phyloP scores from a whole-genome alignment of 1,140 invertebrate species.

The Plutomurus gul region DNA sequence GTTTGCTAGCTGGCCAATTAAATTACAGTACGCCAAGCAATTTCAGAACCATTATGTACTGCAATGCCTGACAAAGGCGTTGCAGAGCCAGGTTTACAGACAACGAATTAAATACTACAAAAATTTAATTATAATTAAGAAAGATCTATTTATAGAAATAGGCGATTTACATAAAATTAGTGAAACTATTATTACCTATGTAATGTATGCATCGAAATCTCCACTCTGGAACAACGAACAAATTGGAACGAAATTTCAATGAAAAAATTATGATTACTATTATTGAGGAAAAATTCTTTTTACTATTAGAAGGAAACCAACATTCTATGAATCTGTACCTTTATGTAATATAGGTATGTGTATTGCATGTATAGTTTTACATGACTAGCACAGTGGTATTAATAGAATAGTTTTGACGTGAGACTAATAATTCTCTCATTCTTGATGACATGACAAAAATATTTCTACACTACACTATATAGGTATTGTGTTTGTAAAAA shows the following conservation, averaged over 20 bases:
- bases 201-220: conserved; percentile 22
- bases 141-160: background rate
- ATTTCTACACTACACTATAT: background rate
- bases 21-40: background rate
- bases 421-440: no score
- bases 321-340: conserved; percentile 41
- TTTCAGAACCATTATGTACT: background rate
- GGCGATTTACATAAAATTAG: background rate
- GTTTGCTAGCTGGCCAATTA: no score
- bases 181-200: background rate
- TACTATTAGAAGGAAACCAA: conserved; percentile 15
- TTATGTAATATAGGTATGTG: background rate
- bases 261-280: background rate
- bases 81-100: conserved; percentile 40
- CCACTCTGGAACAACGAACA: conserved; percentile 6
- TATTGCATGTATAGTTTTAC: background rate
- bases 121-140: background rate
- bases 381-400: no score
- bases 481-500: background rate
- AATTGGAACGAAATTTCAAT: conserved; percentile 1
- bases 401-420: no score
- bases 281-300: background rate
- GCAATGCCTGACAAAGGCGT: background rate
- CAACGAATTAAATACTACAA: conserved; percentile 33
- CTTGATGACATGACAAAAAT: no score